Evolutionary conservation across 2,888 invertebrate species (phyloP), one percentile per base, ranked within the genome.

Genomic region (Iphiclides podalirius): DNA sequence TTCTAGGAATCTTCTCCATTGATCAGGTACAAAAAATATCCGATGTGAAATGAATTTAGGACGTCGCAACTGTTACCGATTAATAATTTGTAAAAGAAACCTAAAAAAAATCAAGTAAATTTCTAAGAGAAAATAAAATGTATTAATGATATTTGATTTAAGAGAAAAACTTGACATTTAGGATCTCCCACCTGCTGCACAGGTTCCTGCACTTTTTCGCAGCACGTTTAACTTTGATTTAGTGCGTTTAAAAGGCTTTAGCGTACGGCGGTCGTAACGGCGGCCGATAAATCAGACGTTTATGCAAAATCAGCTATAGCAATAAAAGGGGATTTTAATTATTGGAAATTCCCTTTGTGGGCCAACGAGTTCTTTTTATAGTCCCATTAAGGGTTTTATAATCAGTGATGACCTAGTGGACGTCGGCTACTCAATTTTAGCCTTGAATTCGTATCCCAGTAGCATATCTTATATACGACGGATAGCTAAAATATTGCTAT

Each of bases 251-350:
- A 13, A 17, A 37, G 13, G 13, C 2, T 17, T 14, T 7, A 14
- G 1, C n/a, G 11, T 12, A 14, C 12, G 43, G 16, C 1, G n/a
- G 4, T 11, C 33, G 16, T 16, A 33, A 2, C 28, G 15, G 14
- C 12, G 15, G 17, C n/a, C 17, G 17, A 28, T 41, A 40, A 40
- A 43, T 39, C 9, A 16, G 6, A 4, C 23, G 28, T 41, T 53
- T 52, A 57, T 54, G 47, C 28, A 46, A 47, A 55, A 52, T 44
- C 38, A 20, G n/a, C 4, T 20, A 20, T 20, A 13, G 38, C 43
- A 35, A 14, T 37, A 34, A 43, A 52, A 47, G 16, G 45, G 14
- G 13, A 9, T 34, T 35, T 44, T 40, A 40, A 36, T 41, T 28
- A 26, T 39, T 13, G 13, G 20, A 34, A n/a, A 34, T 28, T 35